Evolutionary conservation across 2,797 vertebrate genomes (phyloP).

Genomic region (Alcedo atthis): DNA sequence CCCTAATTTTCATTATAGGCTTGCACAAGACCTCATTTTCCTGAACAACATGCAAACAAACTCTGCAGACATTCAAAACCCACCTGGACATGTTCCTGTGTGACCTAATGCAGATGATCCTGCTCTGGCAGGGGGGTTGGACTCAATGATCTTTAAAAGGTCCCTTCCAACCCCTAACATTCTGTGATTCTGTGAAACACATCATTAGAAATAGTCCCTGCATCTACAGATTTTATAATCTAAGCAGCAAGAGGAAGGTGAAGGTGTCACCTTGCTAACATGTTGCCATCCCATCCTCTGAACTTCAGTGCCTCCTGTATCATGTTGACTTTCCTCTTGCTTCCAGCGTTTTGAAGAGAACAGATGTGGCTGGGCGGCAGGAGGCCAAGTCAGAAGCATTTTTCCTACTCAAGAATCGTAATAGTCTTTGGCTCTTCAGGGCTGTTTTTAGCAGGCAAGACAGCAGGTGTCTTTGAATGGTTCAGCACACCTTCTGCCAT

Average conservation of each 20-base stretch:
- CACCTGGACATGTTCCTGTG: too few relatives aligned
- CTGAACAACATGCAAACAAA: neutral
- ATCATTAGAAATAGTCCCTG: neutral
- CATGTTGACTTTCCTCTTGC: neutral
- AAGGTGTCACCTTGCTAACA: neutral
- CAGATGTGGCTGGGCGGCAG: conserved; percentile 16
- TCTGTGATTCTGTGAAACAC: neutral
- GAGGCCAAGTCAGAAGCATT: conserved; percentile 7
- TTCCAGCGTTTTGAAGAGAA: neutral
- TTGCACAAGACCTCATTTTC: neutral
- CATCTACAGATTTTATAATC: neutral
- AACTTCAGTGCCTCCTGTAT: neutral
- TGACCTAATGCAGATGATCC: too few relatives aligned
- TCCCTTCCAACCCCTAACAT: too few relatives aligned
- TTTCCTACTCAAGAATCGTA: neutral
- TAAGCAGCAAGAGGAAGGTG: neutral
- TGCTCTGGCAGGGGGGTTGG: too few relatives aligned
- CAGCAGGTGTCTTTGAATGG: conserved; percentile 55
- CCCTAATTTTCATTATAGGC: neutral
- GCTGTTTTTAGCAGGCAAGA: conserved; percentile 39
- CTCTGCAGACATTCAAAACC: too few relatives aligned
- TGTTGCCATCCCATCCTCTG: fast-evolving
- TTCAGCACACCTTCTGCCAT: conserved; percentile 51
- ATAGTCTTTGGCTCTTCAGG: conserved; percentile 21
- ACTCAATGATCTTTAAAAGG: too few relatives aligned